Evolutionary conservation across 2,797 vertebrate genomes (phyloP).

Genomic region (Bovichtus variegatus): DNA sequence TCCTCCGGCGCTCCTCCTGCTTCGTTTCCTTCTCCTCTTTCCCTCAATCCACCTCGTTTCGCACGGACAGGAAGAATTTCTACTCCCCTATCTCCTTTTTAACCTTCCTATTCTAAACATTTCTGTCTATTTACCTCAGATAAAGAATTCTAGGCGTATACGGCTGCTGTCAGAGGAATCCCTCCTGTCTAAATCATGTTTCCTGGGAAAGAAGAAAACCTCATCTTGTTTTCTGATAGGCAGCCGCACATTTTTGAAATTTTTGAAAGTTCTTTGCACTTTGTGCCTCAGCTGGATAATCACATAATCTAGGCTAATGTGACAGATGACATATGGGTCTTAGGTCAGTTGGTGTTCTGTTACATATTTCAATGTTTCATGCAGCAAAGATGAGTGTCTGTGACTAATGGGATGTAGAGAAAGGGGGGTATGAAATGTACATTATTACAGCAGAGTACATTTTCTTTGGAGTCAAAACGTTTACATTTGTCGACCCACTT

Average conservation of each 20-base stretch:
- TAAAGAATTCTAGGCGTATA: neutral
- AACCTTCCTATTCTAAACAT: neutral
- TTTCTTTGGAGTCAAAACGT: neutral
- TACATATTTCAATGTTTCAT: neutral
- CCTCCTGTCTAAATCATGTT: neutral
- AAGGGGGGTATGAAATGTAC: neutral
- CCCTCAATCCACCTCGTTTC: neutral
- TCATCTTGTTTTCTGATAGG: neutral
- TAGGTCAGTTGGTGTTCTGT: neutral
- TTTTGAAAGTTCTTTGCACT: constrained; percentile 10
- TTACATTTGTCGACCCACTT: neutral
- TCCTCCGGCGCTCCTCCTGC: constrained; percentile 36
- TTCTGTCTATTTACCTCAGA: neutral
- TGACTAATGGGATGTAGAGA: neutral
- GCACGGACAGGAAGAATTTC: neutral
- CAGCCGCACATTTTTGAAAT: constrained; percentile 28
- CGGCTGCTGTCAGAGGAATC: constrained; percentile 14
- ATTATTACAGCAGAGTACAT: neutral
- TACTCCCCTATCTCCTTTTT: neutral
- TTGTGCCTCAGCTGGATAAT: constrained; percentile 26
- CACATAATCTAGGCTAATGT: constrained; percentile 8
- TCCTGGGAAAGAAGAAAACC: neutral
- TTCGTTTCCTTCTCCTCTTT: neutral
- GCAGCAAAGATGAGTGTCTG: neutral
- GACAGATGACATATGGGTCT: neutral